Base-by-base conservation (phyloP, 2,797 vertebrate species). In the Sarcoramphus papa region DNA sequence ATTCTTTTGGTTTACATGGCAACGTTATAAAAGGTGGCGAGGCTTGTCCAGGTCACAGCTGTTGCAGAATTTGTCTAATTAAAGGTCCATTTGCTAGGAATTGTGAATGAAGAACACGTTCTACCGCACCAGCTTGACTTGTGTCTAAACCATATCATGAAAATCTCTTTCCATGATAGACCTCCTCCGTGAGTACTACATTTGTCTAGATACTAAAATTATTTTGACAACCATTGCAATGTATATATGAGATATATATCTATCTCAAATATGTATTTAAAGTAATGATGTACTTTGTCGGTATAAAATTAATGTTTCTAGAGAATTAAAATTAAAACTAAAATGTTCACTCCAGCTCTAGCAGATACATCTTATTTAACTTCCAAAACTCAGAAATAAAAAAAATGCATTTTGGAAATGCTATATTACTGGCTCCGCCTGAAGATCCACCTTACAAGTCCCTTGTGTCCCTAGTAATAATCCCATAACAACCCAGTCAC, bases 51-150 rank as follows among this genome's bases (percentile, higher is more conserved):
- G 31, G 48, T 92, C 91, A 90, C 80, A 96, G 79, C 64, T 94
- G 70, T 76, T 95, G n/a, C 27, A 94, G 54, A 87, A 80, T 86
- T 90, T 88, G 14, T 48, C 50, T 95, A 85, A 96, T 95, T 93
- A 91, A 84, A 94, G 50, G 59, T 92, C 50, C 10, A 83, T 92
- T 96, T 97, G 50, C 63, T 80, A 80, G 50, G 53, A 93, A 90
- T 73, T 88, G 33, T 54, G 84, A 85, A 88, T 75, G 33, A 84
- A 80, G 50, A 82, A 41, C 73, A 88, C 0, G 0, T 89, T 88
- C 59, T 43, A 70, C 35, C 4, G 1, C 88, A 78, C 12, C 67
- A 82, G 47, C 22, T 90, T 91, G 64, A 51, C 43, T 87, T 51
- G 3, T 57, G 6, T 59, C 45, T 88, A 43, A 84, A 88, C 7